Conservation (phyloP, 2,888 invertebrate genomes). For the Chymomyza amoena region DNA sequence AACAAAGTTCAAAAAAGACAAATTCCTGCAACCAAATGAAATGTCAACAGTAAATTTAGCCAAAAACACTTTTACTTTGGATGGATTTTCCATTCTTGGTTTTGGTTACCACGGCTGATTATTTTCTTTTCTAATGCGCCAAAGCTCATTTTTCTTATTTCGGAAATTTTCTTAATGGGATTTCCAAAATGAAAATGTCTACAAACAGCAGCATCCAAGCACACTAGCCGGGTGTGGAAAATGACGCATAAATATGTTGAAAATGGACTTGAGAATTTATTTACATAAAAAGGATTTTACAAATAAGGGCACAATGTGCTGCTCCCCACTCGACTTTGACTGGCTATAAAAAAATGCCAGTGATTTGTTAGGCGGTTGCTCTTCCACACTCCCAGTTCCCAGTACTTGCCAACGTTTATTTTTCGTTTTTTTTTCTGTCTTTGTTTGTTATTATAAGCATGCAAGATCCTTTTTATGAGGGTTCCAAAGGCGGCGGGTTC, state of each 20-base stretch:
- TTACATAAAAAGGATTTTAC: conserved; percentile 71
- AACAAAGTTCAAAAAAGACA: conserved; percentile 43
- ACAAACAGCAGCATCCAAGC: conserved; percentile 21
- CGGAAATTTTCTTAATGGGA: conserved; percentile 69
- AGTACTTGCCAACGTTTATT: conserved; percentile 34
- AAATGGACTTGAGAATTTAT: conserved; percentile 71
- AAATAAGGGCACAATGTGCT: conserved; percentile 47
- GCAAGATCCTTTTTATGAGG: conserved; percentile 56
- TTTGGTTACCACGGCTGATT: conserved; percentile 52
- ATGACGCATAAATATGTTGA: conserved; percentile 72
- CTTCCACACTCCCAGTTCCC: no score
- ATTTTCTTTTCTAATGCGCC: conserved; percentile 70
- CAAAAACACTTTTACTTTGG: conserved; percentile 56
- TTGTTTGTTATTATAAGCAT: conserved; percentile 59
- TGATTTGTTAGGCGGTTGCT: conserved; percentile 53
- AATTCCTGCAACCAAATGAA: conserved; percentile 69
- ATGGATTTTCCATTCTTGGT: conserved; percentile 6
- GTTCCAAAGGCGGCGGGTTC: neutral
- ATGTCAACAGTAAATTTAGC: conserved; percentile 72
- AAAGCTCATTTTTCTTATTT: conserved; percentile 72
- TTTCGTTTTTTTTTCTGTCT: conserved; percentile 5
- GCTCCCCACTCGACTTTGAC: neutral
- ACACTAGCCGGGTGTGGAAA: conserved; percentile 53
- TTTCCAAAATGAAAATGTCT: conserved; percentile 57
- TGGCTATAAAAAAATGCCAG: conserved; percentile 30